Conservation (phyloP, 1,140 invertebrate genomes). For the Plectus sambesii region DNA sequence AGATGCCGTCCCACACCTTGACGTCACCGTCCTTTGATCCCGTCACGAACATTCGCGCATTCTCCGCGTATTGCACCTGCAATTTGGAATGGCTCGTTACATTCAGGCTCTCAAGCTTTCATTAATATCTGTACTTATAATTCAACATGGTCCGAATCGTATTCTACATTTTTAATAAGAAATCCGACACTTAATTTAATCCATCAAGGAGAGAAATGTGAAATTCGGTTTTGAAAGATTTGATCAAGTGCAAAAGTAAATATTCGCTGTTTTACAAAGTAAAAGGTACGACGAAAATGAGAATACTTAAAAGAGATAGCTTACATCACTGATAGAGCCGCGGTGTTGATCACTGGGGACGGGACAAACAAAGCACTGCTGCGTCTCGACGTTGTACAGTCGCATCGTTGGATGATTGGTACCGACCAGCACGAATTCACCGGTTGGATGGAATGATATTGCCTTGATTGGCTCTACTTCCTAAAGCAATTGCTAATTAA, state of each 20-base stretch:
- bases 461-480: slow-evolving; percentile 78
- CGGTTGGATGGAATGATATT: slow-evolving; percentile 83
- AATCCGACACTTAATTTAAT: too few relatives aligned
- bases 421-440: slow-evolving; percentile 82
- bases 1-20: slow-evolving; percentile 56
- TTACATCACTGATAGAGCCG: slow-evolving; percentile 66
- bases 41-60: slow-evolving; percentile 62
- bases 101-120: too few relatives aligned
- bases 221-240: too few relatives aligned
- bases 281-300: too few relatives aligned
- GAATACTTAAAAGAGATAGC: too few relatives aligned
- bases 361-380: slow-evolving; percentile 84
- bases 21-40: slow-evolving; percentile 82
- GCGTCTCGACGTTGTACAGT: slow-evolving; percentile 85
- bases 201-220: too few relatives aligned
- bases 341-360: slow-evolving; percentile 83
- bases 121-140: too few relatives aligned
- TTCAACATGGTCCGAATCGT: too few relatives aligned
- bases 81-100: slow-evolving; percentile 11
- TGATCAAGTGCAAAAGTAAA: too few relatives aligned
- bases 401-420: slow-evolving; percentile 78
- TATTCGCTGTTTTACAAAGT: too few relatives aligned
- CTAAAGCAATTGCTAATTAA: slow-evolving; percentile 52
- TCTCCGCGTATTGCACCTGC: slow-evolving; percentile 53
- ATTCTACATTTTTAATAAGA: too few relatives aligned